phyloP scores from a whole-genome alignment of 2,113 vertebrate species.

The Chinchilla lanigera region DNA sequence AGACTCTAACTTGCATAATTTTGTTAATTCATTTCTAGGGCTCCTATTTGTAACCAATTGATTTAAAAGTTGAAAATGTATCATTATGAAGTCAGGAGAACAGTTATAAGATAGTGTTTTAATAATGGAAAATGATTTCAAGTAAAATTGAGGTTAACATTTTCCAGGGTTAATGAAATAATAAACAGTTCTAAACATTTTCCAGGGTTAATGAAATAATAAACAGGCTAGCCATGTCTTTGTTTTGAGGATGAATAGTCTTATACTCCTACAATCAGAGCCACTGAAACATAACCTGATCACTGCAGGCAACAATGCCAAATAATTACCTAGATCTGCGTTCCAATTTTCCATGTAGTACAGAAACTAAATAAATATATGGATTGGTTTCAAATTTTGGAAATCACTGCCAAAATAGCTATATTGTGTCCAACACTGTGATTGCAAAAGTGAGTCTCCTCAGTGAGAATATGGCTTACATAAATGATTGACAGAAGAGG shows the following conservation, averaged over 20 bases:
- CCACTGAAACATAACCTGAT: constrained; percentile 14
- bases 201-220: neutral
- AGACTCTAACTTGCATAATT: neutral
- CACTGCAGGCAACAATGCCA: neutral
- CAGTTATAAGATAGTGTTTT: neutral
- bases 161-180: neutral
- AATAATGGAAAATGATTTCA: neutral
- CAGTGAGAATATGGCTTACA: constrained; percentile 25
- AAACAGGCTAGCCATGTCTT: neutral
- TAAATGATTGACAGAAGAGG: constrained; percentile 21
- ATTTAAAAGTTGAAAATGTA: constrained; percentile 27
- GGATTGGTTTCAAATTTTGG: constrained; percentile 39
- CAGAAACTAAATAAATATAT: constrained; percentile 53
- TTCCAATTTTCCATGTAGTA: constrained; percentile 36
- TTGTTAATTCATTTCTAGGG: neutral
- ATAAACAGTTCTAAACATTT: constrained; percentile 17
- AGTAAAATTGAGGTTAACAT: constrained; percentile 29
- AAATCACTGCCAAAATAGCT: constrained; percentile 44
- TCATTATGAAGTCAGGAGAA: neutral
- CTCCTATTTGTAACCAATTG: neutral
- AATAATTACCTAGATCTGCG: neutral
- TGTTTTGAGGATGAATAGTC: neutral
- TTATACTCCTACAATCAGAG: neutral
- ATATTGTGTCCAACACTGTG: neutral
- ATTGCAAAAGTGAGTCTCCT: constrained; percentile 38